A percentile compares a stretch with the other conserved stretches of the same genome.
phyloP scores from a whole-genome alignment of 2,797 vertebrate species.

The Amniataba percoides region DNA sequence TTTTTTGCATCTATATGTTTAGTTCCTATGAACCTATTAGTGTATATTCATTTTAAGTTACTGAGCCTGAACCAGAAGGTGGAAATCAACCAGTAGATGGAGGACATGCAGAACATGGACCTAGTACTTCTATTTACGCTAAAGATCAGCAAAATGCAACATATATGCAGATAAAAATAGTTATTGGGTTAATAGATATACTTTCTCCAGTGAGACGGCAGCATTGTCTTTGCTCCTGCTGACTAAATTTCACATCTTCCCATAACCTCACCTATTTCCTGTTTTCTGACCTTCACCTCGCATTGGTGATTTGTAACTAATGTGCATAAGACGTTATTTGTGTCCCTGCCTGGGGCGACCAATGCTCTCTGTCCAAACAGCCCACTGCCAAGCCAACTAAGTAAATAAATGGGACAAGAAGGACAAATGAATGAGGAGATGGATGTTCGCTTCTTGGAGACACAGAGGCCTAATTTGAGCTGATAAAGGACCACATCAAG shows the following conservation, averaged over 20 bases:
- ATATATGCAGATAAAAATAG: neutral
- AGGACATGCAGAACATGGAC: too few species aligned
- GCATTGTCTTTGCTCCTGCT: neutral
- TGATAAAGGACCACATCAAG: constrained; percentile 80
- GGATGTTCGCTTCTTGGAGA: constrained; percentile 74
- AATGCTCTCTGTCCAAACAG: constrained; percentile 70
- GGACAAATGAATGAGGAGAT: constrained; percentile 78
- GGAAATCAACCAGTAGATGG: too few species aligned
- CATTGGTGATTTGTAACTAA: constrained; percentile 75
- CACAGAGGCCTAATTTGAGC: constrained; percentile 79
- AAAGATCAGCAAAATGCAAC: neutral
- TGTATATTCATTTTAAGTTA: too few species aligned
- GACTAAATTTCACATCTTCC: constrained; percentile 16
- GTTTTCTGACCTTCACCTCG: constrained; percentile 64
- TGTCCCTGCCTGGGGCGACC: constrained; percentile 60
- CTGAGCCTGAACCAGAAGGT: too few species aligned
- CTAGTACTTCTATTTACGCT: too few species aligned
- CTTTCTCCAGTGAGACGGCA: constrained; percentile 4
- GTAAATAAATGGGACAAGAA: constrained; percentile 78
- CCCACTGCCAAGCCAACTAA: constrained; percentile 64
- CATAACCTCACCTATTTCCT: constrained; percentile 42
- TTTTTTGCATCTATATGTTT: too few species aligned
- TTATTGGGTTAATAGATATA: constrained; percentile 1
- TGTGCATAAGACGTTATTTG: constrained; percentile 75
- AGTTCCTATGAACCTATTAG: too few species aligned